Evolutionary conservation across 2,888 invertebrate species (phyloP).

Genomic region (Conops quadrifasciatus): DNA sequence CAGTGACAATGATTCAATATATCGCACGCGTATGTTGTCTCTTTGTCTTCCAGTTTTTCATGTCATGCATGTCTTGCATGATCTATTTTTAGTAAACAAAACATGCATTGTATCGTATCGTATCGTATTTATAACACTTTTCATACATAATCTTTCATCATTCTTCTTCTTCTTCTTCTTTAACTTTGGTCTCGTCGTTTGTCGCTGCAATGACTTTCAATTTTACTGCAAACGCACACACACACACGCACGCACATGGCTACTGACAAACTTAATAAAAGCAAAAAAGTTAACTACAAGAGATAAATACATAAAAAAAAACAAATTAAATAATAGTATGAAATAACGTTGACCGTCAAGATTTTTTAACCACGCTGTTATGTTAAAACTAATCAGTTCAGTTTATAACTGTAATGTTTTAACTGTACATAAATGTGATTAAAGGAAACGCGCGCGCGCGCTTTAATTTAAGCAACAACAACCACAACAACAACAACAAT

Average conservation of each 20-base stretch:
- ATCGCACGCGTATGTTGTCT: no score
- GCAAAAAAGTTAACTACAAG: not conserved
- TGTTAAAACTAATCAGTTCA: no score
- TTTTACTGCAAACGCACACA: not conserved
- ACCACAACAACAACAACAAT: not conserved
- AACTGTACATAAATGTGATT: no score
- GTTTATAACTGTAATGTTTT: no score
- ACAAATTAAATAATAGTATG: not conserved
- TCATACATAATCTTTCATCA: no score
- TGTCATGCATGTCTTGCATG: no score
- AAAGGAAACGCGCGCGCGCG: not conserved
- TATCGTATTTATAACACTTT: not conserved
- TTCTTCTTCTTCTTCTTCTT: no score
- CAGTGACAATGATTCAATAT: no score
- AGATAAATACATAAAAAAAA: not conserved
- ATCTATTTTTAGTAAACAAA: no score
- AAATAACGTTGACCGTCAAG: slow-evolving; percentile 1
- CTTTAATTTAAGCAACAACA: not conserved
- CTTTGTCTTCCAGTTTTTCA: no score
- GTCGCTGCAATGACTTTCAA: slow-evolving; percentile 6
- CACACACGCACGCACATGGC: no score
- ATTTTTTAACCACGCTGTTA: not conserved
- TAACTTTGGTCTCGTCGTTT: no score
- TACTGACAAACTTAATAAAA: not conserved
- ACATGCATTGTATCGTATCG: not conserved